Base-by-base conservation (phyloP, 2,888 invertebrate species). In the Mythimna lalbum region DNA sequence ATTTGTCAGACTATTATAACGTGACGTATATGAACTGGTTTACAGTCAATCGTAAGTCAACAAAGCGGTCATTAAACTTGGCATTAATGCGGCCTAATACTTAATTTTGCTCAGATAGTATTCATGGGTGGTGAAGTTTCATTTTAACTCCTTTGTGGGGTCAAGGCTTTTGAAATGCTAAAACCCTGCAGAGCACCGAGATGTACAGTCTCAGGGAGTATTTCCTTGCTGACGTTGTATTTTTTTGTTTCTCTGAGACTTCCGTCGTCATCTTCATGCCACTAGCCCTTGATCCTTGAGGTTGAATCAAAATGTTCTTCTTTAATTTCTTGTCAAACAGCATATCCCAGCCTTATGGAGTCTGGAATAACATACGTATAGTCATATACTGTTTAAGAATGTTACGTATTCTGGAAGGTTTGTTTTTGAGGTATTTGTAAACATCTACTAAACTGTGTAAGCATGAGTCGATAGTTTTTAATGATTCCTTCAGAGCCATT, bases 21-120 rank as follows among this genome's bases (percentile, higher is more conserved):
- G 12, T 31, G 9, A 19, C 50, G 9, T 12, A 39, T 17, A 10
- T 17, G 39, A 31, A 23, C 50, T 31, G 5, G 43, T 43, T 43
- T 43, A 43, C 23, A 23, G 31, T 39, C 50, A 21, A 59, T 69
- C 14, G 6, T 70, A 47, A 60, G 39, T 52, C 50, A 50, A 31
- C 6, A 19, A 17, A 6, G 31, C 50, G 12, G 62, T 33, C n/a
- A 23, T 72, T 33, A 43, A 50, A 61, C n/a, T 71, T 19, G 31
- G 17, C 47, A 36, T 7, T 36, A 36, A 47, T 36, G 14, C 6
- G 47, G 27, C 39, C 72, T 52, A 61, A 52, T 70, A n/a, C n/a
- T n/a, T 36, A 36, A 63, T 36, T n/a, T 36, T 36, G 14, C 31
- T 31, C 21, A 33, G 47, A 14, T 43, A 69, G 31, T 43, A 43